Percentiles rank a stretch among this genome's conserved stretches.
Evolutionary conservation across 2,888 invertebrate species (phyloP).

Genomic region (Aspidiotus destructor): DNA sequence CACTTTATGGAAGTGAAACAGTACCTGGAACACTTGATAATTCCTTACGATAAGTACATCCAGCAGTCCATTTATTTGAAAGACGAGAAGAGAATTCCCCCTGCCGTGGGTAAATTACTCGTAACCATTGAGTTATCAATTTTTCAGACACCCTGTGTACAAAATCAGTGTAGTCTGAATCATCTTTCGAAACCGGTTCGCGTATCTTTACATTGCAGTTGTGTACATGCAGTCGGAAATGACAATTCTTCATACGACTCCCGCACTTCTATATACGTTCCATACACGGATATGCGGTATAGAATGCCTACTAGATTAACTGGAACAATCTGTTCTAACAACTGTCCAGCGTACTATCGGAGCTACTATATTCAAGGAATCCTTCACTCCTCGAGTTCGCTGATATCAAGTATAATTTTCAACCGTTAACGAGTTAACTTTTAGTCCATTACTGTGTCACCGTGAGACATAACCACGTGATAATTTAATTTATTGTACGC

Average conservation of each 20-base stretch:
- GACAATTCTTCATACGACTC: slow-evolving; percentile 32
- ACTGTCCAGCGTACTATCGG: slow-evolving; percentile 24
- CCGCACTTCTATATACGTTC: slow-evolving; percentile 26
- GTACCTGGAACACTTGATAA: too few relatives aligned
- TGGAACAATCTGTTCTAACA: slow-evolving; percentile 3
- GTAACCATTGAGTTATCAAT: not conserved
- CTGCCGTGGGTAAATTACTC: too few relatives aligned
- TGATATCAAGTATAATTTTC: slow-evolving; percentile 17
- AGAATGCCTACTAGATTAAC: not conserved
- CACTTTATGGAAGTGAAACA: too few relatives aligned
- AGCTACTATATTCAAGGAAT: slow-evolving; percentile 26
- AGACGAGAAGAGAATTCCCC: too few relatives aligned
- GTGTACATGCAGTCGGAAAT: slow-evolving; percentile 25
- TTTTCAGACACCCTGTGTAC: not conserved
- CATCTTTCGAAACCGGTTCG: slow-evolving; percentile 30
- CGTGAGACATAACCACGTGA: slow-evolving; percentile 29
- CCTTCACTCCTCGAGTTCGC: slow-evolving; percentile 6
- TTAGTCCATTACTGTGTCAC: slow-evolving; percentile 30
- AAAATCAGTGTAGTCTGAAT: slow-evolving; percentile 1
- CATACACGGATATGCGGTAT: slow-evolving; percentile 13
- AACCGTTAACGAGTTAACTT: slow-evolving; percentile 30
- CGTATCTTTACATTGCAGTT: slow-evolving; percentile 9
- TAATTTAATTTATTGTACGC: slow-evolving; percentile 32
- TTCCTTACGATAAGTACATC: too few relatives aligned
- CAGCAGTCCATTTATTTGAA: too few relatives aligned